Base-by-base conservation (phyloP, 1,140 invertebrate species). In the Epicauta chinensis region DNA sequence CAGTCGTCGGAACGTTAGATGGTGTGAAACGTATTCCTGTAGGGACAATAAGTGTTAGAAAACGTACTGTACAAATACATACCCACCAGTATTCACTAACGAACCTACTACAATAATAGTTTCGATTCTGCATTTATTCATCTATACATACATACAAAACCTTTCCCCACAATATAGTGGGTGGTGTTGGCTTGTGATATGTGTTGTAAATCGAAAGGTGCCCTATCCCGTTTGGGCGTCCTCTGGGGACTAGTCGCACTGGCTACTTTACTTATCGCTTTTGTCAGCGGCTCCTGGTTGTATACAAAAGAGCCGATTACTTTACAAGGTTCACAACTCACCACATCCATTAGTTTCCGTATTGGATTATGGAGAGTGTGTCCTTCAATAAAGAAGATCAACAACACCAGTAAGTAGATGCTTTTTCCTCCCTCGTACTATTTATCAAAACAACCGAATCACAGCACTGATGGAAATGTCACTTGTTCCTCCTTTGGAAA, bases 301-400 rank as follows among this genome's bases (percentile, higher is more conserved):
- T 75, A 68, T 60, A 75, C 75, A 2, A 68, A 67, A 46, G 75
- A 76, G 59, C 75, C 75, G 0, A 64, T 75, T 12, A 58, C 57
- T 7, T 59, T 75, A 32, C 73, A 71, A n/a, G 67, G 71, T 52
- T 63, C 67, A 43, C 41, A 61, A 30, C 45, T 69, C 23, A 73
- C 68, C 17, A 74, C 70, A 10, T 65, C 68, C 39, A 69, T 73
- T 34, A 64, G 53, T 15, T 75, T 76, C 55, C 64, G 66, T 9
- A 75, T 76, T 36, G 75, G 75, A 39, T 60, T 76, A 45, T 76
- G 75, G 75, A 62, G 71, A 36, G 70, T 74, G n/a, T 76, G 75
- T 60, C 75, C 75, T 5, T 64, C 63, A 13, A 60, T 71, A n/a
- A 66, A 66, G 50, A 59, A 56, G 45, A 59, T 70, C 53, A 70